A percentile compares a stretch with the other conserved stretches of the same genome.
phyloP scores from a whole-genome alignment of 2,888 invertebrate species.

The Cosmia trapezina region DNA sequence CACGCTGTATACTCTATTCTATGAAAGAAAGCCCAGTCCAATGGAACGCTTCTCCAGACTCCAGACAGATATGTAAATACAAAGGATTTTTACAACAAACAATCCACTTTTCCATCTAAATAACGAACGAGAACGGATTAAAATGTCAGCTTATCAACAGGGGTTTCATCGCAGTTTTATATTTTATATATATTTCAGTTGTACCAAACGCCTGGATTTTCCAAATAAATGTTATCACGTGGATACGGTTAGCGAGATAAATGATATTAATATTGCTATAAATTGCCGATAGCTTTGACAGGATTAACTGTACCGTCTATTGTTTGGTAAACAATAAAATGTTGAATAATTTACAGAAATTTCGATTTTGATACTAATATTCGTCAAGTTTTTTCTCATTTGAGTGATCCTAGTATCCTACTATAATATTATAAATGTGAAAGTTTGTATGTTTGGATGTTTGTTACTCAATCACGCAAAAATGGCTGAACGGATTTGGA shows the following conservation, averaged over 20 bases:
- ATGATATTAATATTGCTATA: conserved; percentile 59
- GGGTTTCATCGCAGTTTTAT: conserved; percentile 29
- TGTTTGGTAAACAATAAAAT: conserved; percentile 40
- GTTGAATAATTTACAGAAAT: conserved; percentile 1
- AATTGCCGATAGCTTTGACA: conserved; percentile 47
- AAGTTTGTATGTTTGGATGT: too few species aligned
- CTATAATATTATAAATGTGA: too few species aligned
- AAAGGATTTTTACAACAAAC: conserved; percentile 23
- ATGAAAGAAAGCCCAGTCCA: background rate
- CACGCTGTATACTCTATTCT: background rate
- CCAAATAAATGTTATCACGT: conserved; percentile 56
- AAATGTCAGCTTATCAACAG: conserved; percentile 50
- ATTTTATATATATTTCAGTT: conserved; percentile 40
- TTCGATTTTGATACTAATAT: background rate
- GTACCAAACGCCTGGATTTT: conserved; percentile 34
- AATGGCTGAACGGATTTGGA: too few species aligned
- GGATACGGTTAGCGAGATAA: conserved; percentile 52
- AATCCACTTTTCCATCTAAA: conserved; percentile 55
- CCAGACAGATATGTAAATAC: conserved; percentile 9
- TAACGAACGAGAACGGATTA: conserved; percentile 37
- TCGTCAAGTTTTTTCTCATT: background rate
- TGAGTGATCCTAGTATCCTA: background rate
- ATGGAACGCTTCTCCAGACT: background rate
- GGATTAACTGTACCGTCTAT: conserved; percentile 36
- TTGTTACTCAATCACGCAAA: too few species aligned